Evolutionary conservation across 2,797 vertebrate genomes (phyloP).

Genomic region (Coendou prehensilis): DNA sequence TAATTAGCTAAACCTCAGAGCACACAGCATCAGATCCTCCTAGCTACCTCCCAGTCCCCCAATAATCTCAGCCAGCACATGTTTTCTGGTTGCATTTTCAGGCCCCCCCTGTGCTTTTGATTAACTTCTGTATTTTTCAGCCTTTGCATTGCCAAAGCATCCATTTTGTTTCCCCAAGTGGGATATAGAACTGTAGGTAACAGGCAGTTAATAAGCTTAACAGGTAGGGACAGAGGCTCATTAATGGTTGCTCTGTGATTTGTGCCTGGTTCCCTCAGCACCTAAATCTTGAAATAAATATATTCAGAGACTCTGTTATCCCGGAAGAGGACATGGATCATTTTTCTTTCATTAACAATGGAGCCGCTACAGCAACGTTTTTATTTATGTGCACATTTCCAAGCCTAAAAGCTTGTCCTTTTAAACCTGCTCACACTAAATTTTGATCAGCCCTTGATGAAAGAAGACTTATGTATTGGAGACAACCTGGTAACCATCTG

Average conservation of each 20-base stretch:
- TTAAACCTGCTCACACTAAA: constrained; percentile 83
- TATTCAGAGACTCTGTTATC: constrained; percentile 79
- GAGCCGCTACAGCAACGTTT: constrained; percentile 57
- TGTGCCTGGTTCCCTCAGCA: constrained; percentile 76
- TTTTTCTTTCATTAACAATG: constrained; percentile 85
- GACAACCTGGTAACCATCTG: constrained; percentile 73
- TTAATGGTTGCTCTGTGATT: constrained; percentile 79
- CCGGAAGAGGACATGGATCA: constrained; percentile 76
- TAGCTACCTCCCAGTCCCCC: not conserved
- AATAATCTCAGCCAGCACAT: not conserved
- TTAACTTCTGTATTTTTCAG: constrained; percentile 64
- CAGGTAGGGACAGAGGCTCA: constrained; percentile 73
- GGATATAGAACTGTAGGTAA: constrained; percentile 78
- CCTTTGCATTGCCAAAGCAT: not conserved
- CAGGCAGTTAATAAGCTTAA: constrained; percentile 81
- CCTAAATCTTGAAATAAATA: constrained; percentile 85
- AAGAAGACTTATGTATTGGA: constrained; percentile 75
- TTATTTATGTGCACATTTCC: constrained; percentile 84
- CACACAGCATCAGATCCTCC: not conserved
- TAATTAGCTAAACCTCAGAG: constrained; percentile 67
- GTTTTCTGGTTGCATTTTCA: constrained; percentile 29
- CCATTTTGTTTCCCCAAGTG: constrained; percentile 67
- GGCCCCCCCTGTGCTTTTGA: not conserved
- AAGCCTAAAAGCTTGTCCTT: constrained; percentile 78
- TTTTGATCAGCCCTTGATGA: constrained; percentile 81